Evolutionary conservation across 2,797 vertebrate genomes (phyloP).

Genomic region (Prunella strophiata): DNA sequence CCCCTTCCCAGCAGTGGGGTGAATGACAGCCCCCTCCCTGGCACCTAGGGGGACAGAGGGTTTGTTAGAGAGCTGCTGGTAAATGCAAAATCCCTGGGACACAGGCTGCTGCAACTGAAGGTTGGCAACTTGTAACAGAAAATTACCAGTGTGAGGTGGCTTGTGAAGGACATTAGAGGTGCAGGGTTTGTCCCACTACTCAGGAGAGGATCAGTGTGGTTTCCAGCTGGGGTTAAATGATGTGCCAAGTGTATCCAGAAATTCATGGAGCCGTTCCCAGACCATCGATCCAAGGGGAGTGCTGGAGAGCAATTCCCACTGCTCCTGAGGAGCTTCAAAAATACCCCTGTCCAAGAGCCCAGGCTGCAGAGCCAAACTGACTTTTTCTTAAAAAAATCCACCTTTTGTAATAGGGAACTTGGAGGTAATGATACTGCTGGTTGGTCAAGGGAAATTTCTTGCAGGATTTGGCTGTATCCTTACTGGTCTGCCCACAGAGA

Average conservation of each 20-base stretch:
- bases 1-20: background rate
- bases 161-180: background rate
- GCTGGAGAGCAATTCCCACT: background rate
- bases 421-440: background rate
- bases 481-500: accelerated
- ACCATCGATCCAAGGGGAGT: background rate
- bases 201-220: background rate
- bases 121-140: accelerated
- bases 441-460: background rate
- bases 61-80: background rate
- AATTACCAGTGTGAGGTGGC: background rate
- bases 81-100: background rate
- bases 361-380: background rate
- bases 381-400: accelerated
- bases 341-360: background rate
- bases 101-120: background rate
- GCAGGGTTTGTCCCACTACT: background rate
- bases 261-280: background rate
- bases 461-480: background rate
- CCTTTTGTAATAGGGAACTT: background rate
- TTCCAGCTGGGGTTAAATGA: background rate
- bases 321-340: background rate
- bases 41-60: too few relatives aligned
- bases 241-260: background rate
- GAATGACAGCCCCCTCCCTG: background rate